Evolutionary conservation across 2,797 vertebrate genomes (phyloP).

Genomic region (Telmatherina bonti): DNA sequence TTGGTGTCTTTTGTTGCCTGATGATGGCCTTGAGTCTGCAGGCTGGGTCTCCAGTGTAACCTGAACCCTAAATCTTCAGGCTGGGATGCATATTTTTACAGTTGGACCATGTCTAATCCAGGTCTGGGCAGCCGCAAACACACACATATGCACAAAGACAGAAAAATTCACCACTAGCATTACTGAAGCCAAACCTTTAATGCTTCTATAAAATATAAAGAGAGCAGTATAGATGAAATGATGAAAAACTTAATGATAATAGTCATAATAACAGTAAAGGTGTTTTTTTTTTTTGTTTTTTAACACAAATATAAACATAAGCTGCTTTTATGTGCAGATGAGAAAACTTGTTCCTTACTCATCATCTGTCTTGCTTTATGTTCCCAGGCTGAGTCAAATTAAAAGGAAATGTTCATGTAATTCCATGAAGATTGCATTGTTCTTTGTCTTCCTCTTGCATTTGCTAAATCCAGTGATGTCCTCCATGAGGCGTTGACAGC

Average conservation of each 20-base stretch:
- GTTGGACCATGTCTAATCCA: conserved; percentile 35
- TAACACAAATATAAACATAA: no score
- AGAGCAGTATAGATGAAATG: background rate
- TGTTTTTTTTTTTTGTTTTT: no score
- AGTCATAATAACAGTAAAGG: no score
- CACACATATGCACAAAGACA: conserved; percentile 21
- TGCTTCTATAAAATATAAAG: background rate
- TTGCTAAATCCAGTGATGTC: no score
- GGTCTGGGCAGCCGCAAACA: conserved; percentile 22
- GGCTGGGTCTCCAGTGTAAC: conserved; percentile 42
- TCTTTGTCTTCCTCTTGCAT: background rate
- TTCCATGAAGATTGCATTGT: background rate
- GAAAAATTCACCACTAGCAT: background rate
- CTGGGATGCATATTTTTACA: conserved; percentile 49
- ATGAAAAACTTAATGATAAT: no score
- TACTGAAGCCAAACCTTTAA: background rate
- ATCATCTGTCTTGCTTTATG: background rate
- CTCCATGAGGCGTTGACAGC: no score
- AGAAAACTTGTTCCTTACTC: background rate
- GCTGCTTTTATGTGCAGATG: background rate
- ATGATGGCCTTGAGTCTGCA: conserved; percentile 58
- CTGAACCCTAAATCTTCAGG: conserved; percentile 35
- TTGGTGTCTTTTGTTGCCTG: background rate
- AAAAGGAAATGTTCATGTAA: background rate
- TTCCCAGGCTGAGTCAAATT: background rate